phyloP scores from a whole-genome alignment of 2,888 invertebrate species.

The Hemistola chrysoprasaria region DNA sequence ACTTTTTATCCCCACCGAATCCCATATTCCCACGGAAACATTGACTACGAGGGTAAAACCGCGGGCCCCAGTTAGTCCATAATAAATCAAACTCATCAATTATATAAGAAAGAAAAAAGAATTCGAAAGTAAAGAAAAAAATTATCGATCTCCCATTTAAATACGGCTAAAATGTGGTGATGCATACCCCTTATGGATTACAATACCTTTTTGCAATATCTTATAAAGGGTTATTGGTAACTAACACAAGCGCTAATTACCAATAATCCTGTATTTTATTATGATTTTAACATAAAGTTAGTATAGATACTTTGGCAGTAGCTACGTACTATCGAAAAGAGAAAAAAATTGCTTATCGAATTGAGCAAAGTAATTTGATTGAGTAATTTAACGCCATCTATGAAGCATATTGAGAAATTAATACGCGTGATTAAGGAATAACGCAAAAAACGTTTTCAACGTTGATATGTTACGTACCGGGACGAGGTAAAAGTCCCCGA shows the following conservation, averaged over 20 bases:
- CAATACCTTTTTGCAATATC: conserved; percentile 22
- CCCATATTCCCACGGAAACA: no score
- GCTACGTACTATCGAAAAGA: conserved; percentile 22
- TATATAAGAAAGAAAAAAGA: no score
- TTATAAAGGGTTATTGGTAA: conserved; percentile 17
- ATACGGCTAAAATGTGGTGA: no score
- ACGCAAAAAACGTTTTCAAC: conserved; percentile 43
- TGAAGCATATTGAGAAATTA: conserved; percentile 23
- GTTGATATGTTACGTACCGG: conserved; percentile 52
- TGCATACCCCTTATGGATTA: no score
- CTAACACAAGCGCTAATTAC: no score
- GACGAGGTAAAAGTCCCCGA: conserved; percentile 40
- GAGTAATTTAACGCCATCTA: conserved; percentile 27
- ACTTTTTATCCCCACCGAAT: no score
- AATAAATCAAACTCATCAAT: no score
- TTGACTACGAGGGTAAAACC: no score
- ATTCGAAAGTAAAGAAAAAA: no score
- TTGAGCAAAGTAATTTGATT: conserved; percentile 63
- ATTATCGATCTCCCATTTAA: no score
- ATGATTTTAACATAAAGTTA: conserved; percentile 28
- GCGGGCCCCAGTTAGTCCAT: no score
- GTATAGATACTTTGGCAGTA: conserved; percentile 30
- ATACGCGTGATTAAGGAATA: conserved; percentile 22
- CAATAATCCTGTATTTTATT: no score
- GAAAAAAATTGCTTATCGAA: conserved; percentile 55